Base-by-base conservation (phyloP, 2,888 invertebrate genomes). In the Phragmatobia fuliginosa region DNA sequence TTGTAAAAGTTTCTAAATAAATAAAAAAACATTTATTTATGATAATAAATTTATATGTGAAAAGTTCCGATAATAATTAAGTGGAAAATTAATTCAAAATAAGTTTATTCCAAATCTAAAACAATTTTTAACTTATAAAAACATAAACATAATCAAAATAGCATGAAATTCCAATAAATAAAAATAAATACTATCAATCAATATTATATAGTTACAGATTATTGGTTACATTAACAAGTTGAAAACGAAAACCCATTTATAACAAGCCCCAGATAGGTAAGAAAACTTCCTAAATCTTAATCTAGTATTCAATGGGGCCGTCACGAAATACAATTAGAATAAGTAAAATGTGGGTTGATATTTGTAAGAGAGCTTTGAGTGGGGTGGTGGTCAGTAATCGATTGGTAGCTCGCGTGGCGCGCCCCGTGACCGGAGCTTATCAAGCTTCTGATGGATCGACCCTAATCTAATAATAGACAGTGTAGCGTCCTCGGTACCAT, bases 401-500 rank as follows among this genome's bases (percentile, higher is more conserved):
- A 87, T 87, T 84, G 77, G 74, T 38, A 74, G 75, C 78, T 90
- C 88, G 89, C 89, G 88, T 88, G 90, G 87, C 90, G 87, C 89
- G 82, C 89, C 88, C 86, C 81, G 82, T 81, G 83, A 80, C 85
- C 85, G 84, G 77, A 82, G 83, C 84, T 87, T 90, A 88, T 89
- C 89, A 87, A 87, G 85, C 88, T 87, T 87, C 85, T 78, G 78
- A 73, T 82, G 79, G 83, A 88, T 87, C 89, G 90, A 90, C 90
- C 87, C 88, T 91, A 89, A 91, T 91, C 91, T 90, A 91, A 91
- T 91, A 89, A 91, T 90, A 91, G 90, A 87, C 81, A 72, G 86
- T 84, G 83, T 83, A 83, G 73, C 88, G 83, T 83, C 84, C 82
- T 83, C 80, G 70, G 75, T 25, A 28, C 36, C 36, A 28, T 56